These are phyloP conservation scores for Pelecanus crispus DNA, from an alignment of 2,113 vertebrate species.

Conservation along the genomic window DNA sequence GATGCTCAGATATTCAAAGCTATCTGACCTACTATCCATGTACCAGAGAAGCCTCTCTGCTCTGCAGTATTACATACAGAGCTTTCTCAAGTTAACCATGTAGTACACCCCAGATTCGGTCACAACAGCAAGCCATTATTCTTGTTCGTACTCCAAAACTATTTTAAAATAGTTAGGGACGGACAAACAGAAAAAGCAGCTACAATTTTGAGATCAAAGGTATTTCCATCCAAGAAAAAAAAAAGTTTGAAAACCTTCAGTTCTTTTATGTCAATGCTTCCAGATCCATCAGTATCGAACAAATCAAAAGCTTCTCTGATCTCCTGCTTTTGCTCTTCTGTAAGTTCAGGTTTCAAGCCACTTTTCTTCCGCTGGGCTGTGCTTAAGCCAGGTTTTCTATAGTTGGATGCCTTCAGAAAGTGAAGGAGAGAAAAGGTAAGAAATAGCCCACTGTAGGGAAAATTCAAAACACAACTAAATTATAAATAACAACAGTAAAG, in stretches of 20 bases:
- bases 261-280: slow-evolving; percentile 90
- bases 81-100: background rate
- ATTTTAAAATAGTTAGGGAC: background rate
- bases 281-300: slow-evolving; percentile 88
- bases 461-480: background rate
- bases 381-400: slow-evolving; percentile 66
- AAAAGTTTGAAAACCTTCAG: slow-evolving; percentile 77
- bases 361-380: slow-evolving; percentile 75
- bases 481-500: background rate
- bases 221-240: background rate
- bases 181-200: background rate
- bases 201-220: background rate
- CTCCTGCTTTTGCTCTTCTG: slow-evolving; percentile 89
- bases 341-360: slow-evolving; percentile 79
- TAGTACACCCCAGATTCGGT: background rate
- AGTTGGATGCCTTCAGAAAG: slow-evolving; percentile 77
- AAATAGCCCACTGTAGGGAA: background rate
- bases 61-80: background rate
- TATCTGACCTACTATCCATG: background rate
- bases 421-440: background rate
- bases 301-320: slow-evolving; percentile 93
- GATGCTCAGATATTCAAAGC: background rate
- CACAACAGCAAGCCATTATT: background rate
- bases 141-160: background rate
- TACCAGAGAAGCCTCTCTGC: background rate